Base-by-base conservation (phyloP, 2,888 invertebrate species). In the Ditula angustiorana region DNA sequence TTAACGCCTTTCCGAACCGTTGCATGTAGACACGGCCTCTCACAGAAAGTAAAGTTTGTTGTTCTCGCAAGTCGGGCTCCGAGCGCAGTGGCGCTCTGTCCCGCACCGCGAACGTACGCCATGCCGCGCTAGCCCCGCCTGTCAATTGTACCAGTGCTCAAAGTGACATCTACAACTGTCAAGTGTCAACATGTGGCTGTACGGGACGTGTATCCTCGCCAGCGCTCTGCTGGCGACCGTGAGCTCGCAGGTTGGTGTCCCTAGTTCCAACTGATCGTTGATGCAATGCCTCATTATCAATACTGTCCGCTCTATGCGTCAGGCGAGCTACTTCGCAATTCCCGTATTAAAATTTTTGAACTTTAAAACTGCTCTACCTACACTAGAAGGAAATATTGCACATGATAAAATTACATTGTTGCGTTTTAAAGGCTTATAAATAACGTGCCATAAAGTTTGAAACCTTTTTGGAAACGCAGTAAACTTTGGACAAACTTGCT, bases 41-140 rank as follows among this genome's bases (percentile, higher is more conserved):
- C 76, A 77, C 91, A 77, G 88, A 92, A 91, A 90, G 89, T 91
- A 89, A 90, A 90, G 84, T 88, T 87, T 81, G 85, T 87, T 82
- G 81, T 83, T 80, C 78, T 77, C 74, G 74, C 76, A 75, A 76
- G 75, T 78, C 75, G 71, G 76, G 73, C 71, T 71, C 76, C 72
- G 68, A 66, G 76, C 78, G 74, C 91, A 92, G 92, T 92, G 86
- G 85, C 79, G 83, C 83, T 85, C 77, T 79, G 83, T 78, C 78
- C 80, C 85, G 87, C 88, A 86, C 80, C 64, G 78, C 77, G 84
- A 82, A 77, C 85, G 85, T 82, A 82, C 85, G 84, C 82, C 79
- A 91, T 90, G 80, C 62, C 75, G 82, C 85, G 80, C 79, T 90
- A 78, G 88, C 79, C 76, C n/a, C 69, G 71, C 66, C 70, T 78